A percentile compares a stretch with the other conserved stretches of the same genome.
phyloP scores from a whole-genome alignment of 2,888 invertebrate species.

The Xylophagus ater region DNA sequence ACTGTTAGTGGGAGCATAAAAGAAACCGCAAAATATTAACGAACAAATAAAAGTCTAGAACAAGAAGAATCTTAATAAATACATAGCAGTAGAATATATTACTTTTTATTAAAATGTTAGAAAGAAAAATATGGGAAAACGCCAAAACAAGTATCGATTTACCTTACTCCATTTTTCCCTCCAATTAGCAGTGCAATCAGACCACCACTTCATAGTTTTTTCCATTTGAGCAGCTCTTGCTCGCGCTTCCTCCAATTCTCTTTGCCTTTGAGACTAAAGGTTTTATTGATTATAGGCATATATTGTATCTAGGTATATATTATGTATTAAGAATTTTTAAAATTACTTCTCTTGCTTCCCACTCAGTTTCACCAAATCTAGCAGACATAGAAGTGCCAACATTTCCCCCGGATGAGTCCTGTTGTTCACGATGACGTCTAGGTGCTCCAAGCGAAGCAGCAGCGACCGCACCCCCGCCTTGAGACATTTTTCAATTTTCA shows the following conservation, averaged over 20 bases:
- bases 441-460: constrained; percentile 23
- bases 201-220: constrained; percentile 99
- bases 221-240: constrained; percentile 97
- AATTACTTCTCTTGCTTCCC: constrained; percentile 37
- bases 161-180: constrained; percentile 91
- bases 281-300: too few species aligned
- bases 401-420: constrained; percentile 21
- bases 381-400: constrained; percentile 23
- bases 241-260: constrained; percentile 88
- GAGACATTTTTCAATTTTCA: constrained; percentile 24
- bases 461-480: constrained; percentile 22
- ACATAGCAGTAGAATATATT: too few species aligned
- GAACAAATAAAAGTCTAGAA: too few species aligned
- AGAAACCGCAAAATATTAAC: too few species aligned
- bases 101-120: too few species aligned
- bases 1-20: too few species aligned
- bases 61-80: too few species aligned
- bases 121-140: too few species aligned
- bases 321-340: too few species aligned
- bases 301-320: too few species aligned
- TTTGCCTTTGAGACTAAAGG: constrained; percentile 37
- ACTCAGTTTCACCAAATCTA: constrained; percentile 36
- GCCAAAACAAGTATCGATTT: too few species aligned
- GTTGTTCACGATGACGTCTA: constrained; percentile 21
- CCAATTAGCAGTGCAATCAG: constrained; percentile 95